Conservation (phyloP, 2,888 invertebrate species). For the Spilarctia lutea region DNA sequence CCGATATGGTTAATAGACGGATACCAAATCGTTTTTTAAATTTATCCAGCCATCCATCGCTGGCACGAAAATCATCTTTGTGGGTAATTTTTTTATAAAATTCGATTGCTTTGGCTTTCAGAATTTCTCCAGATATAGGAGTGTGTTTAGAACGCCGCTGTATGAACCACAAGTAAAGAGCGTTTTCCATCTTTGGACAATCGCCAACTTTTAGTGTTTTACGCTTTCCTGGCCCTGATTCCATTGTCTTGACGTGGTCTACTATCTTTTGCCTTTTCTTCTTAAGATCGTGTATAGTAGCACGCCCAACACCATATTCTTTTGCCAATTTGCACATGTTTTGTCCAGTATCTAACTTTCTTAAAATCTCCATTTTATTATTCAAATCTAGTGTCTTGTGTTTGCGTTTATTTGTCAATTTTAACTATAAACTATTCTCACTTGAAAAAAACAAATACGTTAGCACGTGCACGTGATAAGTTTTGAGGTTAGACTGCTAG, state of each 20-base stretch:
- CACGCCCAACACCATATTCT: constrained; percentile 39
- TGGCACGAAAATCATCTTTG: no score
- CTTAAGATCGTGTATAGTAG: constrained; percentile 33
- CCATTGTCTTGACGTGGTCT: constrained; percentile 45
- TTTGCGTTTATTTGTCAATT: background rate
- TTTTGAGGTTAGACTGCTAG: no score
- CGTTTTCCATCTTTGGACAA: constrained; percentile 53
- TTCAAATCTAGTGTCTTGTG: constrained; percentile 25
- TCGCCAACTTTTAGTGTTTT: constrained; percentile 53
- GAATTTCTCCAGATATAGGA: constrained; percentile 38
- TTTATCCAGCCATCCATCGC: no score
- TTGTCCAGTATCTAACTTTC: constrained; percentile 49
- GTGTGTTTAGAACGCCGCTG: constrained; percentile 48
- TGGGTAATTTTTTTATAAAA: background rate
- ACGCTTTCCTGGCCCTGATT: constrained; percentile 49
- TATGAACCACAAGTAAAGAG: constrained; percentile 51
- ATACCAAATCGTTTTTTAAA: no score
- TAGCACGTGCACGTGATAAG: no score
- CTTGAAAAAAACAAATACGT: no score
- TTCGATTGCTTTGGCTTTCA: background rate
- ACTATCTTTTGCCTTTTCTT: constrained; percentile 48
- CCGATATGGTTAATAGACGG: no score
- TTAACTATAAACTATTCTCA: no score
- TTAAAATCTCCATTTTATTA: constrained; percentile 49
- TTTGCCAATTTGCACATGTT: constrained; percentile 49